Evolutionary conservation across 2,113 vertebrate species (phyloP).

Genomic region (Oryzias celebensis): DNA sequence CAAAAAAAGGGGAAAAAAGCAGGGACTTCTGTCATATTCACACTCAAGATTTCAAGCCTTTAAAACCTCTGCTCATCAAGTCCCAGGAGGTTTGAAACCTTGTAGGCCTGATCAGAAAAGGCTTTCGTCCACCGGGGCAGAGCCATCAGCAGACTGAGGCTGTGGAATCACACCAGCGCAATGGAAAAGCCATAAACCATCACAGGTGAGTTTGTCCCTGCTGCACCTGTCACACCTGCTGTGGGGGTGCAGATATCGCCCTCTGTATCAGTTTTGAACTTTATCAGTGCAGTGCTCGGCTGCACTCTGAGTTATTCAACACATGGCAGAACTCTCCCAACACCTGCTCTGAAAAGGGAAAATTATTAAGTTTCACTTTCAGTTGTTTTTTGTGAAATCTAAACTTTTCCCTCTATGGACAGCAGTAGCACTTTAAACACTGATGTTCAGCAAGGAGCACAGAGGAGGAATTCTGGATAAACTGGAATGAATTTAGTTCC

Average conservation of each 20-base stretch:
- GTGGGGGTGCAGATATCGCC: not conserved
- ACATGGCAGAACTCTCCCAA: no score
- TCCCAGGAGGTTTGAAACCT: conserved; percentile 29
- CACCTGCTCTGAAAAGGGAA: not conserved
- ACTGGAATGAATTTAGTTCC: no score
- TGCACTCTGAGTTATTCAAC: no score
- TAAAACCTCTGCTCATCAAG: conserved; percentile 24
- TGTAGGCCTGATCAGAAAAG: conserved; percentile 10
- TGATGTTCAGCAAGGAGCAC: no score
- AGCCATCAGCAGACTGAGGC: conserved; percentile 24
- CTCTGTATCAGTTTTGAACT: not conserved
- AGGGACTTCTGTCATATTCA: conserved; percentile 58
- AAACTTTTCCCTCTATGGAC: not conserved
- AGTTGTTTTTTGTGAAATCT: not conserved
- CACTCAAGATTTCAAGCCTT: conserved; percentile 47
- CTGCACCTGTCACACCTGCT: not conserved
- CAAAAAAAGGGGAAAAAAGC: not conserved
- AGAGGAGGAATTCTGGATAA: no score
- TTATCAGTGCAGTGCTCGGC: not conserved
- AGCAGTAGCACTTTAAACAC: no score
- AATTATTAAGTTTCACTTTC: not conserved
- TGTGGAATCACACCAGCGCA: conserved; percentile 30
- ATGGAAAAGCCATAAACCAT: conserved; percentile 58
- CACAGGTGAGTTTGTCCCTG: conserved; percentile 61
- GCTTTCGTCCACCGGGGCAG: conserved; percentile 16